Evolutionary conservation across 2,113 vertebrate genomes (phyloP), one percentile per base, ranked within the genome.

Genomic region (Saccopteryx bilineata): DNA sequence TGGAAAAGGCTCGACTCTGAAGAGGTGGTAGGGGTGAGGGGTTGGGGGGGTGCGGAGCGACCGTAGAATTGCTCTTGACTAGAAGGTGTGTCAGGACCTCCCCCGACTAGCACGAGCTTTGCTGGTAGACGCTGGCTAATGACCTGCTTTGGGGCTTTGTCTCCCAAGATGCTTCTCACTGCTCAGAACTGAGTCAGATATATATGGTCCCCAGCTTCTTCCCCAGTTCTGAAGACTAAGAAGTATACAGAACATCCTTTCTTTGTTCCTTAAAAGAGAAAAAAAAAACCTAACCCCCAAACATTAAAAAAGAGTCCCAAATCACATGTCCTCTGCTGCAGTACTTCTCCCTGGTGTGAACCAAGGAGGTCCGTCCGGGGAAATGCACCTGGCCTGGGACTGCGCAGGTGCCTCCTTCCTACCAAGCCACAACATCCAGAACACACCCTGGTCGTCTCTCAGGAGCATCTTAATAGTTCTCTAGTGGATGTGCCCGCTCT

Each of bases 1-100:
- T 87, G 79, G 81, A 66, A 96, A 90, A 90, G 48, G 3, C 74
- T 72, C 63, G 28, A 9, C 71, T 81, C 31, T 23, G 24, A 74
- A 48, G 60, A 83, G 31, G 31, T 90, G 24, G 48, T 1, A 0
- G 15, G 52, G 39, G 33, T 80, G 50, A 61, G 52, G 72, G 24
- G 33, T 23, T 9, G 76, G n/a, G 85, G 78, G 58, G 31, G 46
- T 11, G 46, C 90, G 24, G 33, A 80, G 28, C 14, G 7, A 48
- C 6, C 72, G 50, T 2, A 13, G 54, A 48, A 85, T 83, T 24
- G 50, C 71, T 52, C 54, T 5, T 33, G 46, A 84, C 89, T 88
- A 65, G 11, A n/a, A 31, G 39, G 61, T 13, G n/a, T 60, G 54
- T 72, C n/a, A 61, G 63, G n/a, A 79, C 39, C 5, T 15, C 24